Evolutionary conservation across 2,888 invertebrate genomes (phyloP).

Genomic region (Holacanthella duospinosa): DNA sequence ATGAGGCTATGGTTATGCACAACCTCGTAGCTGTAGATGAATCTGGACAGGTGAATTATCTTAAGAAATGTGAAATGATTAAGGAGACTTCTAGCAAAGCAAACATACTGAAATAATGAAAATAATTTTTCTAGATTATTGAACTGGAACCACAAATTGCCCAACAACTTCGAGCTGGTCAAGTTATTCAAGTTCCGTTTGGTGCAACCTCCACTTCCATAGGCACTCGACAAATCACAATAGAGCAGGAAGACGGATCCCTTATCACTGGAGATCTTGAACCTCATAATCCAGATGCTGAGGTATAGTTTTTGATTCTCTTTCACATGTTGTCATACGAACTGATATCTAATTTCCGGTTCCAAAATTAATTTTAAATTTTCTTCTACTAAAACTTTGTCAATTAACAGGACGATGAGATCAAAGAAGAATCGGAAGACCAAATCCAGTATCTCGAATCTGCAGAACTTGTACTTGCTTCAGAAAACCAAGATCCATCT

Average conservation of each 20-base stretch:
- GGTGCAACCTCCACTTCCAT: slow-evolving; percentile 2
- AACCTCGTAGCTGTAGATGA: neutral
- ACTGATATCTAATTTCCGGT: no score
- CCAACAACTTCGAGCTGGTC: slow-evolving; percentile 17
- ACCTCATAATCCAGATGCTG: neutral
- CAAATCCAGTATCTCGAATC: neutral
- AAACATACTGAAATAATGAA: neutral
- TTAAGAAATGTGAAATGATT: neutral
- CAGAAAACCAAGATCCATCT: neutral
- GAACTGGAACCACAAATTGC: slow-evolving; percentile 13
- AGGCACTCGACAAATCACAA: slow-evolving; percentile 11
- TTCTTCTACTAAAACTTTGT: no score
- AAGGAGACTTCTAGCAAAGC: neutral
- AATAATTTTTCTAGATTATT: slow-evolving; percentile 14
- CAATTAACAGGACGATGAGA: neutral
- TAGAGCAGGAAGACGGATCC: slow-evolving; percentile 18
- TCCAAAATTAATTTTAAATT: no score
- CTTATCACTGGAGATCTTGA: slow-evolving; percentile 20
- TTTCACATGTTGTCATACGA: no score
- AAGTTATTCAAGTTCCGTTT: slow-evolving; percentile 13
- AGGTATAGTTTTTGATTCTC: neutral
- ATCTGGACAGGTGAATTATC: neutral
- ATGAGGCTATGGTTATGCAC: neutral
- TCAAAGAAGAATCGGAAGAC: neutral
- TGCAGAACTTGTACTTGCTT: neutral